A percentile compares a stretch with the other conserved stretches of the same genome.
phyloP scores from a whole-genome alignment of 1,140 invertebrate genomes.

The Ylistrum balloti region DNA sequence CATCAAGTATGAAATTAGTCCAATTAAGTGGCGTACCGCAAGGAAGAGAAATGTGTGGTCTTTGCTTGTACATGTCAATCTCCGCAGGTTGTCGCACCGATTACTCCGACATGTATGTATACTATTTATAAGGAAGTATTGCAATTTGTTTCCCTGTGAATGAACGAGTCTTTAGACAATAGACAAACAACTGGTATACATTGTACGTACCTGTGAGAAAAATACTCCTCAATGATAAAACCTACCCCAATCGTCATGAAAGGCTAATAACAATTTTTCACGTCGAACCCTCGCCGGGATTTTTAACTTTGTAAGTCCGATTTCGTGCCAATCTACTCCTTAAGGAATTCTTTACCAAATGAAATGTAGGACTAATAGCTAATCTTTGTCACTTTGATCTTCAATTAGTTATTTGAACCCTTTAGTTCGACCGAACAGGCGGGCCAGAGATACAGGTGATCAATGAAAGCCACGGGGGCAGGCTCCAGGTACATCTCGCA shows the following conservation, averaged over 20 bases:
- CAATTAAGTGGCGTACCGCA: slow-evolving; percentile 27
- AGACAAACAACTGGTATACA: slow-evolving; percentile 16
- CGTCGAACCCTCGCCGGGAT: slow-evolving; percentile 30
- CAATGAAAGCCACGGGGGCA: background rate
- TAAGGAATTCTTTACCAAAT: slow-evolving; percentile 8
- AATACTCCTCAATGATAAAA: background rate
- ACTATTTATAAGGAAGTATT: slow-evolving; percentile 33
- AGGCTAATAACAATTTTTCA: slow-evolving; percentile 21
- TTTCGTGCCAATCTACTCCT: slow-evolving; percentile 8
- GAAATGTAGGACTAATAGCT: slow-evolving; percentile 12
- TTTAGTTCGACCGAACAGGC: slow-evolving; percentile 2
- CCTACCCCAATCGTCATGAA: background rate
- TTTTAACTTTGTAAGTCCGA: slow-evolving; percentile 33
- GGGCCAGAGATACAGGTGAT: background rate
- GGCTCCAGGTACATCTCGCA: slow-evolving; percentile 18
- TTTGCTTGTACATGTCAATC: slow-evolving; percentile 15
- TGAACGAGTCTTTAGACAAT: background rate
- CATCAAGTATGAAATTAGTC: slow-evolving; percentile 23
- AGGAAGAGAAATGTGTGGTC: background rate
- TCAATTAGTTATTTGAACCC: slow-evolving; percentile 16
- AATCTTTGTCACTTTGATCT: slow-evolving; percentile 39
- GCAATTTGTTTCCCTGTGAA: background rate
- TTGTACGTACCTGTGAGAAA: slow-evolving; percentile 14
- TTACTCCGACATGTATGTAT: slow-evolving; percentile 24
- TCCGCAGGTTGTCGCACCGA: background rate